These are phyloP conservation scores for Pseudorectes ferrugineus DNA, from an alignment of 2,113 vertebrate species.

Conservation along the genomic window DNA sequence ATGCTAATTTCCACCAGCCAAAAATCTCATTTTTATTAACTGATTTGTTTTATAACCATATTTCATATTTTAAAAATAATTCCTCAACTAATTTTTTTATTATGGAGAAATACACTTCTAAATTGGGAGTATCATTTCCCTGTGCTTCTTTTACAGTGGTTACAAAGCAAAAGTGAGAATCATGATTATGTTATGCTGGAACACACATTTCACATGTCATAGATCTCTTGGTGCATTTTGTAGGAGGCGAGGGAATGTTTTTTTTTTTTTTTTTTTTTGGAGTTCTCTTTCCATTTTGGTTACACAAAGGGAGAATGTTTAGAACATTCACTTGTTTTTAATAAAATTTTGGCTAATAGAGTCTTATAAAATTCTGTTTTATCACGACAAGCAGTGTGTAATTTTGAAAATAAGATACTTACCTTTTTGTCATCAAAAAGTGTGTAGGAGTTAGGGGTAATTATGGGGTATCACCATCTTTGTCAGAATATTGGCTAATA, in stretches of 20 bases:
- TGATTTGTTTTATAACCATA: background rate
- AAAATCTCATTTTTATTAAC: background rate
- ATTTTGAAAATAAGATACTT: background rate
- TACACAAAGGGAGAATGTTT: background rate
- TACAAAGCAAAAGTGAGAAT: background rate
- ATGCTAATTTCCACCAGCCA: background rate
- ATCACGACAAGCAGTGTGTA: fast-evolving
- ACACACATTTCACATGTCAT: background rate
- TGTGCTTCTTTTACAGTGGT: background rate
- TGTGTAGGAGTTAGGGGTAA: background rate
- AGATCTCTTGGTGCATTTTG: background rate
- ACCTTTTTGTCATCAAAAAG: background rate
- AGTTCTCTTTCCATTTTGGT: background rate
- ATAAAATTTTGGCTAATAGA: background rate
- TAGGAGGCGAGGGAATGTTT: fast-evolving
- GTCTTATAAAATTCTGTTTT: background rate
- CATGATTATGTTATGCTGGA: background rate
- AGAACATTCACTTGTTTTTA: background rate
- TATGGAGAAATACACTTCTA: background rate
- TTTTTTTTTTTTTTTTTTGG: background rate
- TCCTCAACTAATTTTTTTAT: background rate
- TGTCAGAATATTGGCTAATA: background rate
- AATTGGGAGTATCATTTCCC: fast-evolving
- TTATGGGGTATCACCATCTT: background rate
- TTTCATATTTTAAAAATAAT: background rate